Evolutionary conservation across 2,797 vertebrate species (phyloP).

Genomic region (Cyprinodon diabolis): DNA sequence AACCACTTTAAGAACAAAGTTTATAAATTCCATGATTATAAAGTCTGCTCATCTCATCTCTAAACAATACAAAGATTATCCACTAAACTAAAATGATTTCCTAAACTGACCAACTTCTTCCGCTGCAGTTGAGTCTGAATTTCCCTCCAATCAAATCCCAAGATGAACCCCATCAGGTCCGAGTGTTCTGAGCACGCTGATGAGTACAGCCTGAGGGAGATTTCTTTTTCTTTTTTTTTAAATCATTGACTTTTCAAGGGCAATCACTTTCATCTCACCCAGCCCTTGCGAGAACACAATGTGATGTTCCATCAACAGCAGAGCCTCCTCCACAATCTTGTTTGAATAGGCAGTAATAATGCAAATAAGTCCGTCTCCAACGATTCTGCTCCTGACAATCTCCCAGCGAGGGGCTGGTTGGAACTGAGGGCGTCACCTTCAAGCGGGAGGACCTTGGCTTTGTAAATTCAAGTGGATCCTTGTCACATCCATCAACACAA

Average conservation of each 20-base stretch:
- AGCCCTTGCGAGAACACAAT: constrained; percentile 23
- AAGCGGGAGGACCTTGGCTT: constrained; percentile 37
- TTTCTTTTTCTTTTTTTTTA: constrained; percentile 3
- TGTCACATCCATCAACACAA: constrained; percentile 46
- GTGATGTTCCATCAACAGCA: constrained; percentile 39
- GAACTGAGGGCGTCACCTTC: constrained; percentile 47
- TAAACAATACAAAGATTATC: background rate
- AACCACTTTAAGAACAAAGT: no score
- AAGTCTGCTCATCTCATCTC: background rate
- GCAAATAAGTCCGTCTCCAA: constrained; percentile 19
- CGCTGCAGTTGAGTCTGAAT: background rate
- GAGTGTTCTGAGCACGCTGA: constrained; percentile 23
- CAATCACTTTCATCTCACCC: constrained; percentile 34
- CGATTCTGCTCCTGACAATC: constrained; percentile 41
- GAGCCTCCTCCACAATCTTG: constrained; percentile 1
- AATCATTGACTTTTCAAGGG: constrained; percentile 46
- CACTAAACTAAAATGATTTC: background rate
- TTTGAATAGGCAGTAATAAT: constrained; percentile 26
- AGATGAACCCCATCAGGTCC: constrained; percentile 13
- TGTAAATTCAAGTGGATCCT: constrained; percentile 40
- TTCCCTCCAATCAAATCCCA: constrained; percentile 15
- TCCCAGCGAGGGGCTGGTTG: constrained; percentile 1
- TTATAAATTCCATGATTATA: no score
- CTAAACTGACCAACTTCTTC: background rate
- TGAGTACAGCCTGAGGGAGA: constrained; percentile 25